Evolutionary conservation across 1,140 invertebrate genomes (phyloP).

Genomic region (Drosophila pseudoananassae): DNA sequence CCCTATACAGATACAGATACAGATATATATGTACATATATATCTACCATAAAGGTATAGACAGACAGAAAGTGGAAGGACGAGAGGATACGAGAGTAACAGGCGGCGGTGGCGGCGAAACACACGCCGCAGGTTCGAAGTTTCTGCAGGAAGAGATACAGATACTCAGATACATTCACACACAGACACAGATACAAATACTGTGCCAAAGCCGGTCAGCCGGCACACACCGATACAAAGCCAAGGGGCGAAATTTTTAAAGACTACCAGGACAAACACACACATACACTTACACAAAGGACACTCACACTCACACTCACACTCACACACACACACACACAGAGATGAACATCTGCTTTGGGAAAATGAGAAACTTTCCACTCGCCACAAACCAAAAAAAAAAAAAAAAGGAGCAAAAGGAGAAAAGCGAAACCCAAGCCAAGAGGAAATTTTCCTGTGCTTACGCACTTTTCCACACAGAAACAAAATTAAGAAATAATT

Average conservation of each 20-base stretch:
- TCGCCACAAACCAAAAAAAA: neutral
- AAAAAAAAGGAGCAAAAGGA: conserved; percentile 4
- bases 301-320: neutral
- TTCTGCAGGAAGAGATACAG: conserved; percentile 22
- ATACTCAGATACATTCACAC: conserved; percentile 10
- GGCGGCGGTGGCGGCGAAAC: neutral
- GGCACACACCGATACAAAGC: conserved; percentile 22
- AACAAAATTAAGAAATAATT: no score
- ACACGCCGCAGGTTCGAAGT: conserved; percentile 8
- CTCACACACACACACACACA: neutral
- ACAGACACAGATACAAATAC: conserved; percentile 15
- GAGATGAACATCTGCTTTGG: conserved; percentile 3
- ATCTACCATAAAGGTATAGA: neutral
- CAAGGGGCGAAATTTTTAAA: conserved; percentile 4
- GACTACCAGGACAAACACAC: conserved; percentile 7
- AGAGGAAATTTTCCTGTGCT: neutral
- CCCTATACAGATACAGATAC: conserved; percentile 30
- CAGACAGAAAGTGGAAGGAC: neutral
- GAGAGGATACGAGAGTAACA: neutral
- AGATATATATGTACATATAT: neutral
- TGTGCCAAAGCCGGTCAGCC: conserved; percentile 41
- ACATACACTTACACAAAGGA: conserved; percentile 6
- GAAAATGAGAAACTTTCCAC: conserved; percentile 17
- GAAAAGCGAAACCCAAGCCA: conserved; percentile 6
- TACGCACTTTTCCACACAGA: conserved; percentile 11